These are phyloP conservation scores for Sporophila hypoxantha DNA, from an alignment of 2,113 vertebrate genomes.

Conservation along the genomic window DNA sequence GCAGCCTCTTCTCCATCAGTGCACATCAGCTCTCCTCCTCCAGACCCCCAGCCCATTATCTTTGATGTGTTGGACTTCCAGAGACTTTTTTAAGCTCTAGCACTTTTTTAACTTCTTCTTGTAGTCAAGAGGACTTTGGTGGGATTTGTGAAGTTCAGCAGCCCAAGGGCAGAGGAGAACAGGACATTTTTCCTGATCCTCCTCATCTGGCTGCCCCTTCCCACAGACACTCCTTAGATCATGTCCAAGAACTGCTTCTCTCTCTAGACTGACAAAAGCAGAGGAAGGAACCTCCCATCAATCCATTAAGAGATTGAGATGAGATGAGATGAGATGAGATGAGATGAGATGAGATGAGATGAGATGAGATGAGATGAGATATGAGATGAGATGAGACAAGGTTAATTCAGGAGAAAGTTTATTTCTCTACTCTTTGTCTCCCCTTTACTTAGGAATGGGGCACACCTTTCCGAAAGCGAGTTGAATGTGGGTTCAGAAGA, in stretches of 20 bases:
- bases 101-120: neutral
- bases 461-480: neutral
- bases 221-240: neutral
- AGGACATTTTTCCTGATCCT: neutral
- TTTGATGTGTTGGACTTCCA: neutral
- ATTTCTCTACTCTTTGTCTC: neutral
- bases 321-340: neutral
- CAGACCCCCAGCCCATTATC: neutral
- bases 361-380: neutral
- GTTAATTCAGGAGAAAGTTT: neutral
- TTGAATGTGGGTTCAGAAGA: neutral
- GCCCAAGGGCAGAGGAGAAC: neutral
- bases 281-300: neutral
- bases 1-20: neutral
- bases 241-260: neutral
- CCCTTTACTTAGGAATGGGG: neutral
- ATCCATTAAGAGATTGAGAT: neutral
- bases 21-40: neutral
- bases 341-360: neutral
- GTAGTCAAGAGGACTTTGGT: neutral
- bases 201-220: neutral
- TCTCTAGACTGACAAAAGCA: neutral
- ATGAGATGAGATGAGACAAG: neutral
- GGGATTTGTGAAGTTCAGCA: neutral
- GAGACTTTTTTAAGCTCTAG: neutral